phyloP scores from a whole-genome alignment of 1,140 invertebrate species.

The Drosophila mojavensis region DNA sequence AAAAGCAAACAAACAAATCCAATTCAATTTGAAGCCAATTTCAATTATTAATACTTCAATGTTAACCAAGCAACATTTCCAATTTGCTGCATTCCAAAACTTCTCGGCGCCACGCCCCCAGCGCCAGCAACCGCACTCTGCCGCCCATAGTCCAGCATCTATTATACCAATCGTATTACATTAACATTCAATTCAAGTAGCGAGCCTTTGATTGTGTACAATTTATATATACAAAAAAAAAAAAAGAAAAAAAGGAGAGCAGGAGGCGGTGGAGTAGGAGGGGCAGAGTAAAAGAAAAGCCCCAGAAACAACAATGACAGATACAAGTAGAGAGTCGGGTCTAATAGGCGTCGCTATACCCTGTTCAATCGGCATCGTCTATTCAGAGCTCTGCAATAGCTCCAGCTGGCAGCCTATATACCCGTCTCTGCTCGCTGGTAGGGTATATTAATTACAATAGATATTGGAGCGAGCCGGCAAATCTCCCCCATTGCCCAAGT shows the following conservation, averaged over 20 bases:
- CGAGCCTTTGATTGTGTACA: constrained; percentile 58
- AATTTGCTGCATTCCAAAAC: constrained; percentile 13
- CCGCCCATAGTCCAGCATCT: neutral
- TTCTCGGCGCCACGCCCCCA: neutral
- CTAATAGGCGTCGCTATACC: neutral
- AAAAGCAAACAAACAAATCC: constrained; percentile 21
- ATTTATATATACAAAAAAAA: constrained; percentile 44
- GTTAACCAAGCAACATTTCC: constrained; percentile 15
- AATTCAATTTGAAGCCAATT: constrained; percentile 35
- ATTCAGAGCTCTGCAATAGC: neutral
- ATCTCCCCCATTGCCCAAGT: neutral
- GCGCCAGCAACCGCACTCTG: neutral
- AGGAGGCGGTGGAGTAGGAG: neutral
- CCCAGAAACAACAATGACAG: constrained; percentile 13
- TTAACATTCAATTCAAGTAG: constrained; percentile 41
- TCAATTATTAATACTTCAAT: constrained; percentile 32
- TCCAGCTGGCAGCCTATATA: neutral
- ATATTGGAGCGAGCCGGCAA: neutral
- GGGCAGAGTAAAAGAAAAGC: neutral
- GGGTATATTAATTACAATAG: constrained; percentile 2
- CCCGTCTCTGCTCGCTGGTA: too few species aligned
- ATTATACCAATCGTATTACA: neutral
- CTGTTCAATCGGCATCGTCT: neutral
- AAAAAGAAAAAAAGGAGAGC: neutral
- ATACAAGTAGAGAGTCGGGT: constrained; percentile 1